Percentiles rank a stretch among this genome's conserved stretches.
These are phyloP conservation scores for Pardalotus punctatus DNA, from an alignment of 2,113 vertebrate species.

Conservation along the genomic window DNA sequence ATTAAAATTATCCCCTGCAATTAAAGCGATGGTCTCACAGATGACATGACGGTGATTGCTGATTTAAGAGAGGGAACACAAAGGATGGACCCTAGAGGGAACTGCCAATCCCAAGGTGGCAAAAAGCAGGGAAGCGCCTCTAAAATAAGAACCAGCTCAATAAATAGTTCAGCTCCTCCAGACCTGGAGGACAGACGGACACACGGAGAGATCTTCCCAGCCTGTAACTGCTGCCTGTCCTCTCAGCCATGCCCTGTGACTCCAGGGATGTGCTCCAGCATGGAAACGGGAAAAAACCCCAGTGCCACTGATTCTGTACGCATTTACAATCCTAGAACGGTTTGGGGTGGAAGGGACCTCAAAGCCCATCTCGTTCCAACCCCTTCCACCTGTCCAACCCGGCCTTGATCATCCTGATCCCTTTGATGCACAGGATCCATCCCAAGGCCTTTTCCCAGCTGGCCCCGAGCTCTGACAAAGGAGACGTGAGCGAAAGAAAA, in stretches of 20 bases:
- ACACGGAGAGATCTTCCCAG: background rate
- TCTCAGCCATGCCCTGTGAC: background rate
- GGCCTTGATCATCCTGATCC: background rate
- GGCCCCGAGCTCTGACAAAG: background rate
- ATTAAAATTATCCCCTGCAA: background rate
- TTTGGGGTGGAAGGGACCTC: background rate
- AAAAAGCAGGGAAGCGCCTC: background rate
- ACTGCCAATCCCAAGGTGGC: background rate
- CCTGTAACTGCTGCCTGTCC: background rate
- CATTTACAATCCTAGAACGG: background rate
- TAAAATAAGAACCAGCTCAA: background rate
- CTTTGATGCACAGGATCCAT: rapidly evolving
- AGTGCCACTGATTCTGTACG: background rate
- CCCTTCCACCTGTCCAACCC: background rate
- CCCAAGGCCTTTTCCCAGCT: background rate
- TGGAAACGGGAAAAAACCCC: background rate
- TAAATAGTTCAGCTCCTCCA: background rate
- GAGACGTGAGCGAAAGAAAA: background rate
- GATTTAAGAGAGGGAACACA: background rate
- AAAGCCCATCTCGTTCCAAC: background rate
- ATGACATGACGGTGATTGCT: background rate
- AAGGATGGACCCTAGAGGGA: background rate
- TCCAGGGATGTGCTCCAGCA: background rate
- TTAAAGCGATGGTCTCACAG: background rate
- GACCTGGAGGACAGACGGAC: background rate